Percentiles rank a stretch among this genome's conserved stretches.
Conservation (phyloP, 2,888 invertebrate species). For the Drosophila barbarae region DNA sequence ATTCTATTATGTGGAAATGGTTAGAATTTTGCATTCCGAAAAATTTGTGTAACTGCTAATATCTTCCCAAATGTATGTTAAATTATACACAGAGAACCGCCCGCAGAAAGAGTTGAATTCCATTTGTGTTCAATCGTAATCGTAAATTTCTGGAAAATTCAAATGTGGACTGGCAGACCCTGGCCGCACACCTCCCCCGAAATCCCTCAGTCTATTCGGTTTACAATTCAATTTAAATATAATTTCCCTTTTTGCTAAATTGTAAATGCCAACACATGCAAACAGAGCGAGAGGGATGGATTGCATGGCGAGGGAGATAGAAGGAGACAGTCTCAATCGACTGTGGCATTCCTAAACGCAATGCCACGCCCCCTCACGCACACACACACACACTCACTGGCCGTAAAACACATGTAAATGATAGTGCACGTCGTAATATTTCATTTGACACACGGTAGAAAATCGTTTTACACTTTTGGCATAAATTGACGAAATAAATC, state of each 20-base stretch:
- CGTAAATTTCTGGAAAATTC: slow-evolving; percentile 27
- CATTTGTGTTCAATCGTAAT: slow-evolving; percentile 30
- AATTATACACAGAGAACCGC: slow-evolving; percentile 25
- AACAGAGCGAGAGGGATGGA: slow-evolving; percentile 2
- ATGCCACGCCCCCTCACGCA: slow-evolving; percentile 37
- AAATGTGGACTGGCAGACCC: slow-evolving; percentile 9
- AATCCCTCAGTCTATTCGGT: slow-evolving; percentile 42
- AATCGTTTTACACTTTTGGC: slow-evolving; percentile 57
- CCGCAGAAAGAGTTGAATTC: slow-evolving; percentile 22
- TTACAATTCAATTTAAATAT: slow-evolving; percentile 71
- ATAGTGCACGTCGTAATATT: slow-evolving; percentile 56
- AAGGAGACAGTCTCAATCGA: slow-evolving; percentile 15
- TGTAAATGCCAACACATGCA: slow-evolving; percentile 42
- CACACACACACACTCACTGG: slow-evolving; percentile 12
- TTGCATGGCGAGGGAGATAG: not conserved
- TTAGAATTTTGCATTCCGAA: not conserved
- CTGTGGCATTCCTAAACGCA: slow-evolving; percentile 37
- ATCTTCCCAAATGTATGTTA: slow-evolving; percentile 26
- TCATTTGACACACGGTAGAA: slow-evolving; percentile 55
- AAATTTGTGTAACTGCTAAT: slow-evolving; percentile 7
- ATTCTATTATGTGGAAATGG: slow-evolving; percentile 7
- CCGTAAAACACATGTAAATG: slow-evolving; percentile 43
- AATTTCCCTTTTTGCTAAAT: slow-evolving; percentile 65
- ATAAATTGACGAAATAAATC: slow-evolving; percentile 74
- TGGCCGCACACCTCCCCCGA: slow-evolving; percentile 2